Evolutionary conservation across 2,888 invertebrate species (phyloP), one percentile per base, ranked within the genome.

Genomic region (Drosophila formosana): DNA sequence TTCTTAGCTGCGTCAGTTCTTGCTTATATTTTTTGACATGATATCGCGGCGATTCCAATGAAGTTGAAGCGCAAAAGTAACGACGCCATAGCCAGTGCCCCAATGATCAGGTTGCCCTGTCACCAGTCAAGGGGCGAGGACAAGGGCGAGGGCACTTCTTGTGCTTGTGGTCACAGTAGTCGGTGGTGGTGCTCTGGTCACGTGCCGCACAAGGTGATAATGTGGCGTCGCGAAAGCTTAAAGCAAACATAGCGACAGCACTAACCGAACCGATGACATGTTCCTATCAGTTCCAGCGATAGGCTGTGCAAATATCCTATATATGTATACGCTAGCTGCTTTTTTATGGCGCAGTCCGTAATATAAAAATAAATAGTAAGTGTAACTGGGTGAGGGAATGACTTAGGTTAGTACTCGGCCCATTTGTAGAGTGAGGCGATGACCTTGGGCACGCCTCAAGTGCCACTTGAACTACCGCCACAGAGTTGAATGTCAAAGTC

Each of bases 401-500:
- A 45, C 68, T 72, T 66, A 79, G 80, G 77, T 75, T 79, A 78
- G 80, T 68, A 49, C 55, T 52, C 70, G 65, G 63, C 46, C 61
- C 30, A 53, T 46, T 51, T 64, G 70, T 52, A 37, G 7, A 41
- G 39, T 30, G 39, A 46, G 46, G 25, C 30, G 30, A 32, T 51
- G 72, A 58, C 80, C 78, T 78, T 72, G 80, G 11, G 34, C 25
- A 39, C 41, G 63, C 62, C 68, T 62, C 37, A 25, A 74, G 81
- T 83, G 73, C 65, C 83, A 86, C 83, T 88, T 88, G 87, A 83
- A 86, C 83, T 72, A 52, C 72, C 71, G 63, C 51, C 88, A 56
- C 63, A 61, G 56, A 83, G 83, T 83, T 83, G 89, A 83, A 83
- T 83, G 83, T 83, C 83, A 83, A 86, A 88, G 89, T 78, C 72